phyloP scores from a whole-genome alignment of 2,888 invertebrate species.

The Acronicta aceris region DNA sequence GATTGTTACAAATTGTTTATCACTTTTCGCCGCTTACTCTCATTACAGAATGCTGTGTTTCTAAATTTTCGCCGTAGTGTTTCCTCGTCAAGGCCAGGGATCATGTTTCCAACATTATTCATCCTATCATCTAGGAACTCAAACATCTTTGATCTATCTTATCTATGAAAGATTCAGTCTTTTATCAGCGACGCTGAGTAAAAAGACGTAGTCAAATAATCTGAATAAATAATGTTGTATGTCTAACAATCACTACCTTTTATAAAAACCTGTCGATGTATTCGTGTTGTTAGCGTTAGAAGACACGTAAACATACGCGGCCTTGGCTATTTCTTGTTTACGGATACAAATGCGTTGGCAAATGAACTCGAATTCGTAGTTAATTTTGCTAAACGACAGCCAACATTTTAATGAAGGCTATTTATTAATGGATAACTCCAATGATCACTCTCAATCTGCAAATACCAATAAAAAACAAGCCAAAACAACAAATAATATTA shows the following conservation, averaged over 20 bases:
- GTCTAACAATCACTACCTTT: slow-evolving; percentile 47
- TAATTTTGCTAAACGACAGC: slow-evolving; percentile 62
- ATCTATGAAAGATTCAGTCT: slow-evolving; percentile 7
- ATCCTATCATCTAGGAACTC: too few relatives aligned
- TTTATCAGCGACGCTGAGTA: slow-evolving; percentile 6
- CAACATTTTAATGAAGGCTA: slow-evolving; percentile 43
- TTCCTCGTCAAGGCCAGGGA: not conserved
- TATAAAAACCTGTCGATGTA: slow-evolving; percentile 55
- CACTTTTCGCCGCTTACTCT: not conserved
- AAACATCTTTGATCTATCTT: slow-evolving; percentile 2
- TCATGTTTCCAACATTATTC: not conserved
- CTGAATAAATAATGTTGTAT: slow-evolving; percentile 23
- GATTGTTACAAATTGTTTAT: not conserved
- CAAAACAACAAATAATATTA: slow-evolving; percentile 31
- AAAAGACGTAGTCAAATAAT: slow-evolving; percentile 20
- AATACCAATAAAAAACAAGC: slow-evolving; percentile 12
- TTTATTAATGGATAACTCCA: slow-evolving; percentile 18
- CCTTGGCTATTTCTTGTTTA: slow-evolving; percentile 81
- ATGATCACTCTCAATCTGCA: slow-evolving; percentile 9
- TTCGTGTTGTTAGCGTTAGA: slow-evolving; percentile 62
- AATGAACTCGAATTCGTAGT: slow-evolving; percentile 68
- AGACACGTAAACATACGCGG: slow-evolving; percentile 76
- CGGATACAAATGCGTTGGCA: slow-evolving; percentile 78
- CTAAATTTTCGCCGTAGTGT: too few relatives aligned
- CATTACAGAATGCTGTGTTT: not conserved